Evolutionary conservation across 2,888 invertebrate genomes (phyloP), one percentile per base, ranked within the genome.

Genomic region (Copidosoma aretas): DNA sequence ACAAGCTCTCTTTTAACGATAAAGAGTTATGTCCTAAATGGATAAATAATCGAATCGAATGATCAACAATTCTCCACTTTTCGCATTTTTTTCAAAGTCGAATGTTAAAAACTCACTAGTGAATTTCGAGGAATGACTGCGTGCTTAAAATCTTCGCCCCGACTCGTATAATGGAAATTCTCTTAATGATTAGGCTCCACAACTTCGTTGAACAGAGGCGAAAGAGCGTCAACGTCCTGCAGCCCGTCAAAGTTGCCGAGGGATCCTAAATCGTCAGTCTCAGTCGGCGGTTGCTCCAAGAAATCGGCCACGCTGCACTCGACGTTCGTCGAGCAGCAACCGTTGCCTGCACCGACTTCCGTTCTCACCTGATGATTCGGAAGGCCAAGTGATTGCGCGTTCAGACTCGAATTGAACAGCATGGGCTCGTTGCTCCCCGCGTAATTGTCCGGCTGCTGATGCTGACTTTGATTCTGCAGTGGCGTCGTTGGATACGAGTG

Each of bases 401-500:
- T 81, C 21, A 82, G 66, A 0, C 81, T 81, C 0, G 83, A 81
- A 73, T 79, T 83, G 22, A 82, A 83, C 8, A 84, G 74, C 81
- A 84, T 83, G 0, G 83, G 82, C 56, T 84, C 83, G 62, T 80
- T 82, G 51, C 77, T 78, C 63, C 82, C 82, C 12, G 77, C 75
- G 69, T 82, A 84, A 60, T 64, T 71, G 10, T 75, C 73, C 24
- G 73, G 72, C 8, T 78, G 79, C 21, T 75, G 74, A 10, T 77
- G 75, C 14, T 73, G 71, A 54, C 79, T 79, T 4, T 79, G 64
- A 4, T 77, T 79, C 60, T 82, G 81, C 75, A 89, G 86, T 19
- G 93, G 93, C 21, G 91, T 91, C 1, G 91, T 90, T 25, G 93
- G 93, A 83, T 92, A 92, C 0, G 93, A 93, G 79, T 91, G 90